Conservation (phyloP, 1,140 invertebrate species). For the Zophobas atratus region DNA sequence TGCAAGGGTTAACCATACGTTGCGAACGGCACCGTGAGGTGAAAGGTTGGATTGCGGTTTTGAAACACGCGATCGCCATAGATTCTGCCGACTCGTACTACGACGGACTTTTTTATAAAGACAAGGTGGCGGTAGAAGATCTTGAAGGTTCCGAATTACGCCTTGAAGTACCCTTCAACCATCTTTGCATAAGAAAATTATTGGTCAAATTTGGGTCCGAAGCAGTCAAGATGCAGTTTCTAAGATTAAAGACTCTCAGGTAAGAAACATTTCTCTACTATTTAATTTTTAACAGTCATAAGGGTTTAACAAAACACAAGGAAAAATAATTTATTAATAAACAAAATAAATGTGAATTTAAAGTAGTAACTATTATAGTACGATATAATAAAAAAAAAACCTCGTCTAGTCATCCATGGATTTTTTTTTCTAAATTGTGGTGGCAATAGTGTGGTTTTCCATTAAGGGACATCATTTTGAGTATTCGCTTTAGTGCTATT, state of each 20-base stretch:
- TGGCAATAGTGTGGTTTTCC: no score
- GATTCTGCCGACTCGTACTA: background rate
- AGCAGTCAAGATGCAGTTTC: background rate
- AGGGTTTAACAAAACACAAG: background rate
- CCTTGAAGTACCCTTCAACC: background rate
- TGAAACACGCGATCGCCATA: no score
- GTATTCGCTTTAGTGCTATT: no score
- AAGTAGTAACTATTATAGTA: no score
- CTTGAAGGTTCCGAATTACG: background rate
- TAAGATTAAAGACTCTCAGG: background rate
- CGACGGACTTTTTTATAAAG: background rate
- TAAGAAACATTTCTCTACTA: background rate
- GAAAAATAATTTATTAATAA: background rate
- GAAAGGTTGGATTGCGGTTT: no score
- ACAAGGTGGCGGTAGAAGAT: background rate
- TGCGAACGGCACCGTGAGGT: no score
- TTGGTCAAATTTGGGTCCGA: background rate
- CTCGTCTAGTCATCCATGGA: no score
- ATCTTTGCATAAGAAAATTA: background rate
- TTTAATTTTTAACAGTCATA: conserved; percentile 1
- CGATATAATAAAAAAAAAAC: no score
- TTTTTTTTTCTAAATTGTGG: no score
- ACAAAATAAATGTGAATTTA: no score
- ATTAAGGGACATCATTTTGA: no score
- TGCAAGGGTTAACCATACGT: no score